These are phyloP conservation scores for Dermolepida albohirtum DNA, from an alignment of 2,888 invertebrate species.

Conservation along the genomic window DNA sequence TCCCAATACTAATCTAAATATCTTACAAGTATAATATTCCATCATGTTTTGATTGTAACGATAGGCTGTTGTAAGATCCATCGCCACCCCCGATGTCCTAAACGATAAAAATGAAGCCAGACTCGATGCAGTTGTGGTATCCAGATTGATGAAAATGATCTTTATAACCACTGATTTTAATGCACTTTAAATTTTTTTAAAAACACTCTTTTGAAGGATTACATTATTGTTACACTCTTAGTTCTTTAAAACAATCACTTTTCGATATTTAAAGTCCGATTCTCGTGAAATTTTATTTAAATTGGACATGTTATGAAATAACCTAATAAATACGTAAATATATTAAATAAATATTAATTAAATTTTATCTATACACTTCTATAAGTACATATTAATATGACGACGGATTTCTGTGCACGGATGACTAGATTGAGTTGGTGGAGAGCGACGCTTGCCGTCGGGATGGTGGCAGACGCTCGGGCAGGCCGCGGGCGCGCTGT, in stretches of 20 bases:
- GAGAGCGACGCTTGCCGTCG: conserved; percentile 58
- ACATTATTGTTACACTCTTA: too few relatives aligned
- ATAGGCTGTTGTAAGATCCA: conserved; percentile 94
- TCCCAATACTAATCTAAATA: too few relatives aligned
- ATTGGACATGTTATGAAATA: neutral
- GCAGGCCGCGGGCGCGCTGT: conserved; percentile 58
- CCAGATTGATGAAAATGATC: conserved; percentile 69
- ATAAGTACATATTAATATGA: neutral
- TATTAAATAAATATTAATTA: conserved; percentile 1
- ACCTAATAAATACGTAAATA: neutral
- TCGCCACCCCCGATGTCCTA: conserved; percentile 76
- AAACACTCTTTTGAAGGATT: too few relatives aligned
- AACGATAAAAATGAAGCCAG: conserved; percentile 75
- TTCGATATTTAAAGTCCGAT: too few relatives aligned
- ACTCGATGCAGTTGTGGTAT: conserved; percentile 70
- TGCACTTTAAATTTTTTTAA: too few relatives aligned
- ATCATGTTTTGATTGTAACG: conserved; percentile 98
- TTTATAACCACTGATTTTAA: neutral
- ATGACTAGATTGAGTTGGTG: conserved; percentile 53
- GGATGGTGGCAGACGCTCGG: conserved; percentile 56
- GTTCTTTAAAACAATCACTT: too few relatives aligned
- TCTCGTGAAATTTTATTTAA: too few relatives aligned
- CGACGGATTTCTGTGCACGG: conserved; percentile 44
- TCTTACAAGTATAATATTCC: conserved; percentile 98
- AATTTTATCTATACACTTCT: neutral